Evolutionary conservation across 2,797 vertebrate genomes (phyloP).

Genomic region (Kryptopterus vitreolus): DNA sequence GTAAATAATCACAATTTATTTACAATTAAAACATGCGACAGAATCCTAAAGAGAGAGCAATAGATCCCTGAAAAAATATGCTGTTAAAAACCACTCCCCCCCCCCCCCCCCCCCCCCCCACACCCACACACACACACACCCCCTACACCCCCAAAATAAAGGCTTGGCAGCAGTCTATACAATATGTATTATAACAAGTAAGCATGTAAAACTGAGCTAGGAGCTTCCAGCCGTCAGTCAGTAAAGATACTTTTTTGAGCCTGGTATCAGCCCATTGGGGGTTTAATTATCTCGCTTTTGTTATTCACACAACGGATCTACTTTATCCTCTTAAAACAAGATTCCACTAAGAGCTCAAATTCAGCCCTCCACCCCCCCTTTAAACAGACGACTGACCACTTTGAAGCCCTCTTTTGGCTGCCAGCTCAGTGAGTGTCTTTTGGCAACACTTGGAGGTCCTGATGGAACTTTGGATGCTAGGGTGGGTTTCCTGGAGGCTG

Average conservation of each 20-base stretch:
- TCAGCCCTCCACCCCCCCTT: conserved; percentile 38
- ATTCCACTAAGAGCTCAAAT: conserved; percentile 40
- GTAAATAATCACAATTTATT: background rate
- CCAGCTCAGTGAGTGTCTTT: conserved; percentile 31
- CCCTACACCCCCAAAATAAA: no score
- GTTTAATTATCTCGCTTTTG: conserved; percentile 66
- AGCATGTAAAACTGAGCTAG: conserved; percentile 12
- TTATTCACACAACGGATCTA: conserved; percentile 63
- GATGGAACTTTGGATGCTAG: conserved; percentile 39
- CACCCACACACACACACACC: no score
- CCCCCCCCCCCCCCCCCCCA: no score
- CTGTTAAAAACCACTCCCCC: no score
- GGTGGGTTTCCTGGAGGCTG: conserved; percentile 33
- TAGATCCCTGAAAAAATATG: background rate
- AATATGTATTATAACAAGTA: background rate
- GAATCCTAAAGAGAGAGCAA: background rate
- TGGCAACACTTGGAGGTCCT: conserved; percentile 36
- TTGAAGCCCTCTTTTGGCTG: conserved; percentile 40
- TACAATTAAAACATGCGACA: background rate
- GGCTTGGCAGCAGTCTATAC: background rate
- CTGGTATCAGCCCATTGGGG: conserved; percentile 53
- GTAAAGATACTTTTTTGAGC: conserved; percentile 50
- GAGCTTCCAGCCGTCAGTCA: conserved; percentile 43
- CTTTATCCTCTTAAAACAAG: conserved; percentile 60
- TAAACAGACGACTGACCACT: conserved; percentile 36